Percentiles rank a stretch among this genome's conserved stretches.
Evolutionary conservation across 2,797 vertebrate species (phyloP).

Genomic region (Hafferia zeledoni): DNA sequence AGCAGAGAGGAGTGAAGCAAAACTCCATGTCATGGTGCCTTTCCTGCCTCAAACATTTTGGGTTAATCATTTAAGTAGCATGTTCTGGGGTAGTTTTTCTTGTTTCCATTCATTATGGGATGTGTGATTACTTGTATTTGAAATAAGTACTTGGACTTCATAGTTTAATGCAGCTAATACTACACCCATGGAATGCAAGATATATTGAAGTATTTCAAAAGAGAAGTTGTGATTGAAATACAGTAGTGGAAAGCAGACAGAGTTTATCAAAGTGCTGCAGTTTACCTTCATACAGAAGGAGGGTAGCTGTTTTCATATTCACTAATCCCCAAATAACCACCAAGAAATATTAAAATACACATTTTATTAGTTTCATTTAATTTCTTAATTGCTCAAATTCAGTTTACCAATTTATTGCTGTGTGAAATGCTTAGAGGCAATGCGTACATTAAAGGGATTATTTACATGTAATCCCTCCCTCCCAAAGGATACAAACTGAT

Average conservation of each 20-base stretch:
- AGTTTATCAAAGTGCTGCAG: constrained; percentile 54
- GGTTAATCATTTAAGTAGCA: neutral
- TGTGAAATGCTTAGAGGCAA: constrained; percentile 91
- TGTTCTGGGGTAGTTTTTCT: neutral
- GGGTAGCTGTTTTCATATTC: constrained; percentile 63
- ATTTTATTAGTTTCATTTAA: constrained; percentile 85
- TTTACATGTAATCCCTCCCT: constrained; percentile 91
- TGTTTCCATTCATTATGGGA: neutral
- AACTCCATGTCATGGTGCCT: neutral
- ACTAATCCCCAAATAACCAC: constrained; percentile 80
- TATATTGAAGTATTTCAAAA: constrained; percentile 39
- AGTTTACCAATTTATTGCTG: constrained; percentile 90
- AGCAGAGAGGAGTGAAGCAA: neutral
- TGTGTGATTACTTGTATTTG: neutral
- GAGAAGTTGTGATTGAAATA: constrained; percentile 42
- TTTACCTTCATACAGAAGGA: constrained; percentile 45
- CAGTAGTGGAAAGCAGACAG: constrained; percentile 32
- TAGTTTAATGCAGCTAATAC: constrained; percentile 26
- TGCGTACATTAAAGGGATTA: constrained; percentile 93
- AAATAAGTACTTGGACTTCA: constrained; percentile 6
- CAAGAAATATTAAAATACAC: constrained; percentile 83
- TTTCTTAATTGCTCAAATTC: constrained; percentile 90
- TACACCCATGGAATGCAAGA: constrained; percentile 11
- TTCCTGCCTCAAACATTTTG: neutral
- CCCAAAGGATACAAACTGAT: constrained; percentile 86